Evolutionary conservation across 2,797 vertebrate species (phyloP).

Genomic region (Macropodus opercularis): DNA sequence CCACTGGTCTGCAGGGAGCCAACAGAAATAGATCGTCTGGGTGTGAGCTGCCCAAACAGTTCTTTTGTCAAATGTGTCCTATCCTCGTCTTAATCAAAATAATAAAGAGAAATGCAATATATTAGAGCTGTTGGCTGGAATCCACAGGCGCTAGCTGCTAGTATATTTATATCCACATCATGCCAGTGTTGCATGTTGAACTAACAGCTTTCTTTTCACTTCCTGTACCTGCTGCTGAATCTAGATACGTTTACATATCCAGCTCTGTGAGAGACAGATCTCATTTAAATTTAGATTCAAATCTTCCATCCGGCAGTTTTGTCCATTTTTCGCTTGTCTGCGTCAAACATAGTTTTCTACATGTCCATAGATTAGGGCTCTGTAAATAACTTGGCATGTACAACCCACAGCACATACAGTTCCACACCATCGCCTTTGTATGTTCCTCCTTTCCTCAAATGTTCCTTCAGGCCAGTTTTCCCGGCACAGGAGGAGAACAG

Average conservation of each 20-base stretch:
- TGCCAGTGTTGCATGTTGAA: neutral
- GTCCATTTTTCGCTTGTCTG: neutral
- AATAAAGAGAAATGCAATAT: no score
- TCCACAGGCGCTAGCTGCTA: no score
- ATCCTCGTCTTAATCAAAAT: no score
- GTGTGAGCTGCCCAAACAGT: no score
- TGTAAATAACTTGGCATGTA: constrained; percentile 7
- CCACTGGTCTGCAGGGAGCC: neutral
- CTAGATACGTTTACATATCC: neutral
- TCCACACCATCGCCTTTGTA: constrained; percentile 19
- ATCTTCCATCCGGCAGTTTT: no score
- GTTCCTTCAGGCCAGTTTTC: constrained; percentile 33
- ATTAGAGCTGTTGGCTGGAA: no score
- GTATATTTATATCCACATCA: no score
- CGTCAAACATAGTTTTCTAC: neutral
- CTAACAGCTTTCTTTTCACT: neutral
- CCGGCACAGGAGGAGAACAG: constrained; percentile 18
- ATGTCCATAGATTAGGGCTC: neutral
- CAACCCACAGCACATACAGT: neutral
- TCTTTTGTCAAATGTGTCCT: no score
- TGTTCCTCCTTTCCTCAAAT: constrained; percentile 18
- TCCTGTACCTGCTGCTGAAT: neutral
- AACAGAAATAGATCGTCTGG: neutral
- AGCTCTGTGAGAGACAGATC: neutral
- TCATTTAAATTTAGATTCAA: neutral